Evolutionary conservation across 2,113 vertebrate genomes (phyloP), one percentile per base, ranked within the genome.

Genomic region (Bufo bufo): DNA sequence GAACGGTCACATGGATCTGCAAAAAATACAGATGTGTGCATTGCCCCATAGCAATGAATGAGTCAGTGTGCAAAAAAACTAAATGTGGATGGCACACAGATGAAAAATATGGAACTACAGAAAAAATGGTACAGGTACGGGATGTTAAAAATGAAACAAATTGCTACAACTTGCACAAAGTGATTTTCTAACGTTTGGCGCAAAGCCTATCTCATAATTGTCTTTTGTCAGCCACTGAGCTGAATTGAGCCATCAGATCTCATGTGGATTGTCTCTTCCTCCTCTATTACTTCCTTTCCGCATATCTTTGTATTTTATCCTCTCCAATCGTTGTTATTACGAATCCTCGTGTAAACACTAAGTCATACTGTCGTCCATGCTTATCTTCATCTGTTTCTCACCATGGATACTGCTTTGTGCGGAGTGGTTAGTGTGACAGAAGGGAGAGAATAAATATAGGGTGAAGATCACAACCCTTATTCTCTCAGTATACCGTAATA

Each of bases 391-490:
- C 79, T 61, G 23, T 63, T 81, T 59, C n/a, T 81, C 56, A 61
- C 79, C 56, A 81, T 61, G 79, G 79, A 81, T 61, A 81, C 56
- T 61, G 56, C 56, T 54, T 81, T 6, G 14, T 61, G 58, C 16
- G 61, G 63, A 61, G 33, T 81, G 23, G n/a, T 58, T 58, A n/a
- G 20, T 79, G 54, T 43, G 33, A 81, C 23, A 61, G 45, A 81
- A 74, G 49, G 23, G 23, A 77, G 7, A 4, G 56, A 50, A 50
- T 74, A 77, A 50, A 77, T 85, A 77, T 49, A 85, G 69, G 72
- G 56, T 63, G 71, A 85, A 56, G 71, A 77, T 78, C 45, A 77
- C 45, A 78, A 61, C 49, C 72, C 75, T 78, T 61, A 89, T 87
- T 89, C 80, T 89, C 85, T 13, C 12, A 4, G 43, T 66, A 66